Percentiles rank a stretch among this genome's conserved stretches.
phyloP scores from a whole-genome alignment of 1,140 invertebrate species.

The Brachystomella parvula region DNA sequence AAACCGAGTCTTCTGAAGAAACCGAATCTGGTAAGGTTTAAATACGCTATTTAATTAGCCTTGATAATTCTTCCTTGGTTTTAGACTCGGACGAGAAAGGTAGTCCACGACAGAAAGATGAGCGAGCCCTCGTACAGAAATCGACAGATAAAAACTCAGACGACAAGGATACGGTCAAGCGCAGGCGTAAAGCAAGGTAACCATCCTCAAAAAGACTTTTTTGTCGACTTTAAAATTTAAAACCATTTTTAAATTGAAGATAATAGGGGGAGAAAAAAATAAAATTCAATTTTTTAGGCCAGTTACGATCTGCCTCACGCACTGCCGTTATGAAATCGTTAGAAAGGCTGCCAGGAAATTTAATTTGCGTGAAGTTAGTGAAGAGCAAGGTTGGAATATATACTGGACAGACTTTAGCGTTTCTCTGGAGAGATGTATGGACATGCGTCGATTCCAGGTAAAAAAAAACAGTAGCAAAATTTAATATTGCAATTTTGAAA shows the following conservation, averaged over 20 bases:
- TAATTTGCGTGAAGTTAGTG: conserved; percentile 21
- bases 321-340: conserved; percentile 37
- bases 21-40: too few relatives aligned
- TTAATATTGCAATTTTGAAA: not conserved
- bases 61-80: not conserved
- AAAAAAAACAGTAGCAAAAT: not conserved
- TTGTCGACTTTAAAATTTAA: not conserved
- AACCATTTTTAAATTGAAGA: not conserved
- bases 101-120: too few relatives aligned
- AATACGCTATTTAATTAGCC: too few relatives aligned
- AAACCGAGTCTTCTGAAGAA: too few relatives aligned
- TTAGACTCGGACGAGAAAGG: not conserved
- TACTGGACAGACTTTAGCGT: conserved; percentile 82
- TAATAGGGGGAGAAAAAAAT: not conserved
- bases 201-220: not conserved
- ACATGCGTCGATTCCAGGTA: conserved; percentile 74
- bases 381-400: conserved; percentile 66
- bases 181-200: not conserved
- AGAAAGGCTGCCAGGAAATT: conserved; percentile 14
- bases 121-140: too few relatives aligned
- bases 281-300: conserved; percentile 12
- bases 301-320: conserved; percentile 29
- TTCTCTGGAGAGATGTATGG: conserved; percentile 70
- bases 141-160: not conserved
- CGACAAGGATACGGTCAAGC: not conserved